Conservation (phyloP, 1,140 invertebrate genomes). For the Hycleus cichorii region DNA sequence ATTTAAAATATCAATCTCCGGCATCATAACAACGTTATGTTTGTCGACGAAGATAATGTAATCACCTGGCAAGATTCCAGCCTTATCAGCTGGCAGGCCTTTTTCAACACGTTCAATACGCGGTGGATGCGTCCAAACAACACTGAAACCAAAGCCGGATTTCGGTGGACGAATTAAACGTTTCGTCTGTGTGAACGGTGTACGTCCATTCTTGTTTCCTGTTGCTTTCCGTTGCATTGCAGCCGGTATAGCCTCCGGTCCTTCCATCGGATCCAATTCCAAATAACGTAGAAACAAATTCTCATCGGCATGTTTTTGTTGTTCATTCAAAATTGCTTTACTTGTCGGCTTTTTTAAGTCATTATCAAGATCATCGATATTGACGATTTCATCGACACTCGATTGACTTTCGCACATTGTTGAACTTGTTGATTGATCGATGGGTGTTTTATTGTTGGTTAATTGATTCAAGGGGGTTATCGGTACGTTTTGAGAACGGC, state of each 20-base stretch:
- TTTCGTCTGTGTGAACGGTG: conserved; percentile 73
- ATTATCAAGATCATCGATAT: conserved; percentile 33
- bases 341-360: conserved; percentile 29
- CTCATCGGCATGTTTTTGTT: conserved; percentile 60
- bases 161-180: conserved; percentile 51
- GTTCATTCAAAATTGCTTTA: conserved; percentile 42
- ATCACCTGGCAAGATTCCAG: conserved; percentile 72
- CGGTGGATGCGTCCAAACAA: conserved; percentile 88
- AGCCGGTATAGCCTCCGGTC: conserved; percentile 48
- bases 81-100: conserved; percentile 69
- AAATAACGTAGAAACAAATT: conserved; percentile 68
- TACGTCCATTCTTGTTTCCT: conserved; percentile 57
- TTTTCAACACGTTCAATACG: conserved; percentile 78
- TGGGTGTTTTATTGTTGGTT: conserved; percentile 6
- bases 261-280: conserved; percentile 63
- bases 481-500: conserved; percentile 36
- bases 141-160: conserved; percentile 74
- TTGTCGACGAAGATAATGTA: conserved; percentile 81
- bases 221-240: conserved; percentile 43
- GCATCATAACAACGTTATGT: conserved; percentile 74
- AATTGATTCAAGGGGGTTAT: conserved; percentile 13
- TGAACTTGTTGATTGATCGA: conserved; percentile 7
- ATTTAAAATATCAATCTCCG: conserved; percentile 69
- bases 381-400: conserved; percentile 39
- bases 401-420: conserved; percentile 33